Conservation (phyloP, 2,113 vertebrate species). For the Stomatorhinus ivindoensis region DNA sequence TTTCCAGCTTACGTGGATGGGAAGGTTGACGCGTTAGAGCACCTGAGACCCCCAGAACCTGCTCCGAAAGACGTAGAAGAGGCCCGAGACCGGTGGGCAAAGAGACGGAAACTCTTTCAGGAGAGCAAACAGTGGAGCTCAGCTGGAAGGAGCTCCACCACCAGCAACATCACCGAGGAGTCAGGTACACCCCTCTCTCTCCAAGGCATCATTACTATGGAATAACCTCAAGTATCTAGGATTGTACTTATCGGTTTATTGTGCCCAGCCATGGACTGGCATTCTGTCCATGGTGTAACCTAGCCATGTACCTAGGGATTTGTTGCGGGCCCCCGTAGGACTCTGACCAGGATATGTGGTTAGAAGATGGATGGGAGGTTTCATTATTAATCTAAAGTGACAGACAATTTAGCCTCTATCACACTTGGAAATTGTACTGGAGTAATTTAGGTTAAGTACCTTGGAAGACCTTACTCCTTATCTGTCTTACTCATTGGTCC, state of each 20-base stretch:
- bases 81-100: constrained; percentile 68
- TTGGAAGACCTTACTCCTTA: neutral
- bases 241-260: neutral
- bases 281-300: neutral
- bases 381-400: neutral
- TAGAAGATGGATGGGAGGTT: neutral
- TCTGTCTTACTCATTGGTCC: neutral
- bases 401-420: neutral
- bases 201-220: no score
- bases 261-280: neutral
- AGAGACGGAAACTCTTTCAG: constrained; percentile 71
- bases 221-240: neutral
- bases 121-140: constrained; percentile 74
- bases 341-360: neutral
- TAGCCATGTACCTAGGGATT: neutral
- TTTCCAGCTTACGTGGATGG: constrained; percentile 32
- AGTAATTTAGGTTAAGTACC: neutral
- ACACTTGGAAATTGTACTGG: neutral
- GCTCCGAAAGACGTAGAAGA: constrained; percentile 59
- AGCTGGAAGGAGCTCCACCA: constrained; percentile 66
- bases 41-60: constrained; percentile 49
- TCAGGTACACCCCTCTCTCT: constrained; percentile 57
- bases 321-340: neutral
- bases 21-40: constrained; percentile 56
- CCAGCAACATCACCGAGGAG: constrained; percentile 75